A percentile compares a stretch with the other conserved stretches of the same genome.
These are phyloP conservation scores for Marronus borbonicus DNA, from an alignment of 2,888 invertebrate genomes.

Conservation along the genomic window DNA sequence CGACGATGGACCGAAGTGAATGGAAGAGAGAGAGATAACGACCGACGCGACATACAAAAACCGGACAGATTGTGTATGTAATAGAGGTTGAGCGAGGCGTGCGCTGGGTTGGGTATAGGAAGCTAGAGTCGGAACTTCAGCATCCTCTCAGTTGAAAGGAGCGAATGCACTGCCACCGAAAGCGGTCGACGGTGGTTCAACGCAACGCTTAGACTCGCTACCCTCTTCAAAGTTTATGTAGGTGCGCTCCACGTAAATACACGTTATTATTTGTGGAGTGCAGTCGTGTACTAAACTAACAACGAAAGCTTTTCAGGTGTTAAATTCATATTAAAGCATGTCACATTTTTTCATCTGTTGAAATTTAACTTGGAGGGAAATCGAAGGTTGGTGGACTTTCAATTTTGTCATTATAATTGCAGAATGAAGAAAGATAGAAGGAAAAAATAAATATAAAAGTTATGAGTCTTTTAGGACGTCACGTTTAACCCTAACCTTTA, in stretches of 20 bases:
- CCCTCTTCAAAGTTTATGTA: slow-evolving; percentile 32
- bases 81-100: too few relatives aligned
- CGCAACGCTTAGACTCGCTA: slow-evolving; percentile 2
- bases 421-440: too few relatives aligned
- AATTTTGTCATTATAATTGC: too few relatives aligned
- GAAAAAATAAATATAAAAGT: too few relatives aligned
- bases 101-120: too few relatives aligned
- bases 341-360: too few relatives aligned
- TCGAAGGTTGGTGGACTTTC: too few relatives aligned
- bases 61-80: background rate
- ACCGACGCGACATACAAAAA: slow-evolving; percentile 1
- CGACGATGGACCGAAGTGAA: slow-evolving; percentile 13
- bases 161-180: slow-evolving; percentile 13
- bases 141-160: background rate
- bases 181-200: slow-evolving; percentile 34
- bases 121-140: background rate
- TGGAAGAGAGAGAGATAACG: slow-evolving; percentile 31
- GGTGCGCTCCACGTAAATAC: background rate
- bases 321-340: too few relatives aligned
- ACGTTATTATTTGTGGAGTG: background rate
- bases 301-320: too few relatives aligned
- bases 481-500: too few relatives aligned
- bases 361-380: too few relatives aligned
- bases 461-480: too few relatives aligned
- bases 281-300: slow-evolving; percentile 1